Conservation (phyloP, 2,888 invertebrate species). For the Thysanoteuthis rhombus region DNA sequence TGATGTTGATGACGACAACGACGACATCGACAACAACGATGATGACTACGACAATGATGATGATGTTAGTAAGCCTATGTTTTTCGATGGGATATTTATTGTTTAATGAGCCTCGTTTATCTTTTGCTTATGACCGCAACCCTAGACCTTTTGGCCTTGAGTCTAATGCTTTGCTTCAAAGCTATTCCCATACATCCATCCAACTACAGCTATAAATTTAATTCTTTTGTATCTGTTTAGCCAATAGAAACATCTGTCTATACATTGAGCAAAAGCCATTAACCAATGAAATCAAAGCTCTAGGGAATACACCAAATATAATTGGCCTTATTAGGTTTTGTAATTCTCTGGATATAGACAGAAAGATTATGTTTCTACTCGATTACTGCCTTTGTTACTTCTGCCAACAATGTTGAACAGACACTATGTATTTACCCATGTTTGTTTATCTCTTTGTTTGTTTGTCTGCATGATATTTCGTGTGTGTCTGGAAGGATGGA, state of each 20-base stretch:
- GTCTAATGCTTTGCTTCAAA: not conserved
- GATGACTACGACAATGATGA: no score
- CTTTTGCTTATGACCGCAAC: not conserved
- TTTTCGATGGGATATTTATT: no score
- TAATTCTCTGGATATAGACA: not conserved
- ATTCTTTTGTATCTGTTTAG: not conserved
- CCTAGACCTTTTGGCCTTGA: not conserved
- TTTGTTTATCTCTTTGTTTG: no score
- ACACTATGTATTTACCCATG: no score
- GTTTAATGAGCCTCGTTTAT: not conserved
- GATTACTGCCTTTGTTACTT: no score
- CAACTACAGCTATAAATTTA: not conserved
- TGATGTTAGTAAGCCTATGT: no score
- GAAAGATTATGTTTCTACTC: not conserved
- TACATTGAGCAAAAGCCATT: not conserved
- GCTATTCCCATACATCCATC: not conserved
- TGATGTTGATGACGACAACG: no score
- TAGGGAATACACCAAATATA: not conserved
- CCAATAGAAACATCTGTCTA: not conserved
- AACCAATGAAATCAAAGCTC: not conserved
- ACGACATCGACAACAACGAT: no score
- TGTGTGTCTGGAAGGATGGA: no score
- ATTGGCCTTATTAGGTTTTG: not conserved
- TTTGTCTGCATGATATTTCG: no score
- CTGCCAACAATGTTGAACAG: no score